phyloP scores from a whole-genome alignment of 2,113 vertebrate genomes.

The Forbesichthys agassizii region DNA sequence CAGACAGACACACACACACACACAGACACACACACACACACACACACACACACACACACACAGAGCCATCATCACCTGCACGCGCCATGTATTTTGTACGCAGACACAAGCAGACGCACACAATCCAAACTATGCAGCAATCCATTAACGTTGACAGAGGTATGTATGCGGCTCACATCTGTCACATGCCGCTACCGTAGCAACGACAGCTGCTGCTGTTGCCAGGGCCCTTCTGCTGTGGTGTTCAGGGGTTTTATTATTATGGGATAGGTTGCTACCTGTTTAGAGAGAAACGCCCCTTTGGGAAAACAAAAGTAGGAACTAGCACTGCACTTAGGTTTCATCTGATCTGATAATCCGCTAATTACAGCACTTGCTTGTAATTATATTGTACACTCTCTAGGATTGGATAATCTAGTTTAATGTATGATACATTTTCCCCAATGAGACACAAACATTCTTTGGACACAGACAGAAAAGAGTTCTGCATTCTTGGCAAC shows the following conservation, averaged over 20 bases:
- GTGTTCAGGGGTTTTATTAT: conserved; percentile 62
- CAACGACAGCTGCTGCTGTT: conserved; percentile 69
- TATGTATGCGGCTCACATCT: conserved; percentile 74
- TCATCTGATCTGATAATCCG: conserved; percentile 53
- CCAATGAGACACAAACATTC: no score
- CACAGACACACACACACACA: neutral
- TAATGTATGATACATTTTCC: no score
- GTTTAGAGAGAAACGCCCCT: conserved; percentile 37
- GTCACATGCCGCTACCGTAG: conserved; percentile 69
- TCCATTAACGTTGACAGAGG: conserved; percentile 70
- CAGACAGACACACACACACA: neutral
- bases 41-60: neutral
- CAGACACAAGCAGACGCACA: conserved; percentile 9
- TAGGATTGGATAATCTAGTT: no score
- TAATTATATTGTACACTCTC: neutral
- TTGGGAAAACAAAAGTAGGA: conserved; percentile 20
- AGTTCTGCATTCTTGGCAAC: no score
- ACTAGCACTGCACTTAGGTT: conserved; percentile 20
- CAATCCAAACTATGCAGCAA: conserved; percentile 41
- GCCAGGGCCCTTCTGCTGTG: conserved; percentile 40
- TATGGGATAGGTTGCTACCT: conserved; percentile 47
- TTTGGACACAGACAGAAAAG: no score
- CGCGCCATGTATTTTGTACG: neutral
- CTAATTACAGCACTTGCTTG: neutral
- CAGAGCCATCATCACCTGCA: neutral